A percentile compares a stretch with the other conserved stretches of the same genome.
phyloP scores from a whole-genome alignment of 2,113 vertebrate genomes.

The Talpa occidentalis region DNA sequence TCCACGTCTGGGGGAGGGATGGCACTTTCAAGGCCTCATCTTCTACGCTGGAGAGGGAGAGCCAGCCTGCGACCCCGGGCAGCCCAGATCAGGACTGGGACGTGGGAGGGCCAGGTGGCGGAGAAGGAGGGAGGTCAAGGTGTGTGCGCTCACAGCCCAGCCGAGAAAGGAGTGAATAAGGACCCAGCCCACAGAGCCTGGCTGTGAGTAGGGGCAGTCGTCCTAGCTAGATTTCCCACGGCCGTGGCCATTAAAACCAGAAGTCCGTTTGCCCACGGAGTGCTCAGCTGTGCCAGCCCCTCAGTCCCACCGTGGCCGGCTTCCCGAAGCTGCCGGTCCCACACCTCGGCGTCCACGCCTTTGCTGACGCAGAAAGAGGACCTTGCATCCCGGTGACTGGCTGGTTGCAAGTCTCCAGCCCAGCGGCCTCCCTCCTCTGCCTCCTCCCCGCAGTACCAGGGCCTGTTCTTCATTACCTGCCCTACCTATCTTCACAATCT shows the following conservation, averaged over 20 bases:
- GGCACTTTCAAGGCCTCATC: background rate
- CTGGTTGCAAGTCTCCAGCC: conserved; percentile 56
- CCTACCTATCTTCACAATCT: conserved; percentile 86
- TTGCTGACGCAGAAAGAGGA: conserved; percentile 29
- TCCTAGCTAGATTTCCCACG: conserved; percentile 4
- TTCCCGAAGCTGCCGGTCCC: conserved; percentile 38
- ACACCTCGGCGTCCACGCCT: conserved; percentile 57
- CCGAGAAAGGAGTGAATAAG: background rate
- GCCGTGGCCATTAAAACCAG: background rate
- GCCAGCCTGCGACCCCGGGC: background rate
- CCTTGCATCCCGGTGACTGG: conserved; percentile 58
- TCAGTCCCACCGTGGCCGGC: background rate
- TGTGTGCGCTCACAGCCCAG: rapidly evolving
- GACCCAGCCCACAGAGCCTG: background rate
- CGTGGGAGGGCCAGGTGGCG: rapidly evolving
- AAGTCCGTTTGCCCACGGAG: conserved; percentile 46
- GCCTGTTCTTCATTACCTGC: conserved; percentile 85
- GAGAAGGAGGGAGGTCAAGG: no score
- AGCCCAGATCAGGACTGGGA: background rate
- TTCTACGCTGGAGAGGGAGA: background rate
- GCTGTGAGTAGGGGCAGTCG: background rate
- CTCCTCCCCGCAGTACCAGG: conserved; percentile 55
- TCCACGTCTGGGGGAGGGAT: background rate
- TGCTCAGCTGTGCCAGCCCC: background rate
- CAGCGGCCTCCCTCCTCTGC: conserved; percentile 60